Percentiles rank a stretch among this genome's conserved stretches.
Conservation (phyloP, 2,888 invertebrate species). For the Polyploca ridens region DNA sequence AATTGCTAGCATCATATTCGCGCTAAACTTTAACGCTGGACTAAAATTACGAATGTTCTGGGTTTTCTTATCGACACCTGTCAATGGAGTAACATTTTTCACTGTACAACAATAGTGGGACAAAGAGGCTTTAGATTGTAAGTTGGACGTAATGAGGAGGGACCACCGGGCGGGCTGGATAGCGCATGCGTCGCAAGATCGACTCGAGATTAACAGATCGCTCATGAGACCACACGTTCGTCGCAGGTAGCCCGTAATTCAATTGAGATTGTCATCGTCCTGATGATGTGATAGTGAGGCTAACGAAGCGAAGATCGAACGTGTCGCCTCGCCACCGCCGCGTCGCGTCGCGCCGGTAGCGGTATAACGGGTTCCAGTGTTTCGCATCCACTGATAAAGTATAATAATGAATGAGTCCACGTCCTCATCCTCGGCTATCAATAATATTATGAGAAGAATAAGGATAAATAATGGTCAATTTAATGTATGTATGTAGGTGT, state of each 20-base stretch:
- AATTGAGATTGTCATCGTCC: conserved; percentile 83
- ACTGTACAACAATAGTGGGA: conserved; percentile 75
- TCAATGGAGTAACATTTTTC: conserved; percentile 78
- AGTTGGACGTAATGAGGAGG: conserved; percentile 75
- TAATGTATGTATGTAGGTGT: neutral
- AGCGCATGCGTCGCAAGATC: conserved; percentile 78
- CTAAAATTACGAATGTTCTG: conserved; percentile 32
- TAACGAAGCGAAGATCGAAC: conserved; percentile 79
- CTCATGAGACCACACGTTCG: conserved; percentile 79
- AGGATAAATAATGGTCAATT: conserved; percentile 7
- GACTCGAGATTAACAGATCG: conserved; percentile 75
- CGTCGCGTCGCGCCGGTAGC: conserved; percentile 59
- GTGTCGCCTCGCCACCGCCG: conserved; percentile 42
- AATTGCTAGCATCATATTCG: conserved; percentile 61
- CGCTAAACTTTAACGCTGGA: conserved; percentile 44
- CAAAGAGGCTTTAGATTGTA: conserved; percentile 58
- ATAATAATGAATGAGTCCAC: conserved; percentile 40
- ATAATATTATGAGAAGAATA: conserved; percentile 33
- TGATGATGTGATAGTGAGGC: conserved; percentile 75
- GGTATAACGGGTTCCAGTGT: conserved; percentile 59
- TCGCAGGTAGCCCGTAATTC: conserved; percentile 81
- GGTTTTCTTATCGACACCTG: conserved; percentile 77
- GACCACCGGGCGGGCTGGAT: conserved; percentile 76
- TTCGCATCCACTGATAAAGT: conserved; percentile 53
- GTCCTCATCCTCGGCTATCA: conserved; percentile 31